Conservation (phyloP, 2,797 vertebrate species). For the Sarcophilus harrisii region DNA sequence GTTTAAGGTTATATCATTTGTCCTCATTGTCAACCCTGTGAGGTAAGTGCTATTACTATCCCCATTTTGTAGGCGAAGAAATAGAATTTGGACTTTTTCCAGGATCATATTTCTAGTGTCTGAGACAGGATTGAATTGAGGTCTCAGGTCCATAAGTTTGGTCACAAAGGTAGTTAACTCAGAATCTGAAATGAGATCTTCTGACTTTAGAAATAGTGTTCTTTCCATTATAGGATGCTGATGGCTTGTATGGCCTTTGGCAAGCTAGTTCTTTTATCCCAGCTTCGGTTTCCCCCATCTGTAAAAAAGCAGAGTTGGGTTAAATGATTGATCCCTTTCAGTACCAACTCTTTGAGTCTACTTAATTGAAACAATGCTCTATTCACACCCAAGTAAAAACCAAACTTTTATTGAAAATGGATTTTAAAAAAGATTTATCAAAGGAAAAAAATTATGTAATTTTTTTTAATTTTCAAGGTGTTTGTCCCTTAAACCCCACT, state of each 20-base stretch:
- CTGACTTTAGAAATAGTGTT: background rate
- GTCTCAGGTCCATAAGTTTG: background rate
- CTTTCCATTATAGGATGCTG: background rate
- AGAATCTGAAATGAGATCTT: background rate
- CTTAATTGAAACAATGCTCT: background rate
- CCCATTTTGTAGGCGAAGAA: background rate
- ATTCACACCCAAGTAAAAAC: no score
- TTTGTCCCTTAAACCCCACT: background rate
- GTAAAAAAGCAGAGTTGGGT: background rate
- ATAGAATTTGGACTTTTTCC: background rate
- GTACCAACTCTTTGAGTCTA: background rate
- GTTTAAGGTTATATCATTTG: background rate
- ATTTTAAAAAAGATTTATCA: no score
- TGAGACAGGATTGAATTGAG: background rate
- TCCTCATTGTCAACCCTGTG: background rate
- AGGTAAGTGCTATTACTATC: background rate
- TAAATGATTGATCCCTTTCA: background rate
- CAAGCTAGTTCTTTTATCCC: background rate
- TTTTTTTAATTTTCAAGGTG: background rate
- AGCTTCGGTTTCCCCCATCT: background rate
- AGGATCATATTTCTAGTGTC: background rate
- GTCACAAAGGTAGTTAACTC: background rate
- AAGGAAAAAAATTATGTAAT: no score
- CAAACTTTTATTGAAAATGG: no score
- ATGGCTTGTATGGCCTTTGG: background rate